Percentiles rank a stretch among this genome's conserved stretches.
These are phyloP conservation scores for Pseudochaenichthys georgianus DNA, from an alignment of 2,797 vertebrate genomes.

Conservation along the genomic window DNA sequence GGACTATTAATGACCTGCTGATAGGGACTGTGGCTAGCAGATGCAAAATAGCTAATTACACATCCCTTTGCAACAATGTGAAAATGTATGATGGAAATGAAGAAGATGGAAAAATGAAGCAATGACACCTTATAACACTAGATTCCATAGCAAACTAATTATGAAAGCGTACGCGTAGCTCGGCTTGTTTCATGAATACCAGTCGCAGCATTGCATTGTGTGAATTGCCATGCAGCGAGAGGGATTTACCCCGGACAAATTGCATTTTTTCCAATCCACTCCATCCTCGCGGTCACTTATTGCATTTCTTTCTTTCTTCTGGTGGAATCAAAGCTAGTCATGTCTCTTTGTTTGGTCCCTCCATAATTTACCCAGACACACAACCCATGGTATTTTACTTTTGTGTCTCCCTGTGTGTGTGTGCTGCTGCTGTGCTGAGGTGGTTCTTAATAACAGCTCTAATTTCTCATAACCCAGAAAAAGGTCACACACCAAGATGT, in stretches of 20 bases:
- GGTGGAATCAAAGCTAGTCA: slow-evolving; percentile 21
- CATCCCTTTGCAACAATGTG: slow-evolving; percentile 34
- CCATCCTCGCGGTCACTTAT: slow-evolving; percentile 41
- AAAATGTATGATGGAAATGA: slow-evolving; percentile 25
- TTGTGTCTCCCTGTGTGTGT: neutral
- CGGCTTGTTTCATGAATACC: neutral
- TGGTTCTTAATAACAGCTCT: slow-evolving; percentile 42
- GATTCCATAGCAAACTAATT: slow-evolving; percentile 15
- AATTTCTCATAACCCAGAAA: slow-evolving; percentile 42
- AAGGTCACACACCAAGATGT: slow-evolving; percentile 42
- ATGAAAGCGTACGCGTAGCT: neutral
- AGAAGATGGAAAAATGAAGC: slow-evolving; percentile 22
- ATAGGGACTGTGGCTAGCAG: slow-evolving; percentile 32
- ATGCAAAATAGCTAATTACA: slow-evolving; percentile 59
- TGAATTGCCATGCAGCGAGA: slow-evolving; percentile 12
- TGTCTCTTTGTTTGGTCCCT: slow-evolving; percentile 22
- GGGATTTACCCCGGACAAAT: slow-evolving; percentile 43
- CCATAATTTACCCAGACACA: slow-evolving; percentile 34
- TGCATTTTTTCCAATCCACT: slow-evolving; percentile 51
- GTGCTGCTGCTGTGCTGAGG: slow-evolving; percentile 11
- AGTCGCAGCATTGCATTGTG: slow-evolving; percentile 8
- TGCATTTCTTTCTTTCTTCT: slow-evolving; percentile 43
- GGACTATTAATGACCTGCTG: slow-evolving; percentile 58
- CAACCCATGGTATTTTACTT: slow-evolving; percentile 19
- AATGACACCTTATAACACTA: slow-evolving; percentile 23